phyloP scores from a whole-genome alignment of 2,797 vertebrate species.

The Sebastes cheni region DNA sequence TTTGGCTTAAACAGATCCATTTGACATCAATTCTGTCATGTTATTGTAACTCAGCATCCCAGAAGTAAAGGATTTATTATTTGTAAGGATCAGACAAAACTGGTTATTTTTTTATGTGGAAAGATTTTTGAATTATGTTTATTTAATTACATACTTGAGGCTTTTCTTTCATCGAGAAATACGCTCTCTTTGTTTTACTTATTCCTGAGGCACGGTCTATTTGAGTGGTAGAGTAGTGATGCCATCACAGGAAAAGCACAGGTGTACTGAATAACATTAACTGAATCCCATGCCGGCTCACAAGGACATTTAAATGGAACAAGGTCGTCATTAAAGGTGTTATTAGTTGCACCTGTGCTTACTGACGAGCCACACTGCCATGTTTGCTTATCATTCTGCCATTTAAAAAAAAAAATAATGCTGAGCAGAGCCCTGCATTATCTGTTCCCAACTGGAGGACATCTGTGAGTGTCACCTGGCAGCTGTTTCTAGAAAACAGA shows the following conservation, averaged over 20 bases:
- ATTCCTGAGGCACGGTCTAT: neutral
- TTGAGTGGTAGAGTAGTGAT: too few species aligned
- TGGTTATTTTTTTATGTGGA: neutral
- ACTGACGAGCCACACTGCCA: neutral
- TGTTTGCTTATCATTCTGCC: neutral
- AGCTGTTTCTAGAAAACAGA: constrained; percentile 16
- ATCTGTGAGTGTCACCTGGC: constrained; percentile 19
- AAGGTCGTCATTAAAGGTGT: neutral
- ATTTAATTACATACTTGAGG: neutral
- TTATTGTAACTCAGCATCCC: neutral
- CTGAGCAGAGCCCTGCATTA: neutral
- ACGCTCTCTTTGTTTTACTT: neutral
- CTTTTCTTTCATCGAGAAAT: neutral
- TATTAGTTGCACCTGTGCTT: neutral
- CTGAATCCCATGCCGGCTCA: neutral
- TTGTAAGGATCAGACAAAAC: neutral
- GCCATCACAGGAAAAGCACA: neutral
- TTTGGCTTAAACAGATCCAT: neutral
- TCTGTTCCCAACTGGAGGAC: neutral
- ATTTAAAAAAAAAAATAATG: neutral
- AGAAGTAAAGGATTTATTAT: neutral
- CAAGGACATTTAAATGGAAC: neutral
- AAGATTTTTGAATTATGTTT: neutral
- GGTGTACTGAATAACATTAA: neutral
- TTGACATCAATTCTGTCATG: neutral